Conservation (phyloP, 2,888 invertebrate species). For the Drosophila rellima region DNA sequence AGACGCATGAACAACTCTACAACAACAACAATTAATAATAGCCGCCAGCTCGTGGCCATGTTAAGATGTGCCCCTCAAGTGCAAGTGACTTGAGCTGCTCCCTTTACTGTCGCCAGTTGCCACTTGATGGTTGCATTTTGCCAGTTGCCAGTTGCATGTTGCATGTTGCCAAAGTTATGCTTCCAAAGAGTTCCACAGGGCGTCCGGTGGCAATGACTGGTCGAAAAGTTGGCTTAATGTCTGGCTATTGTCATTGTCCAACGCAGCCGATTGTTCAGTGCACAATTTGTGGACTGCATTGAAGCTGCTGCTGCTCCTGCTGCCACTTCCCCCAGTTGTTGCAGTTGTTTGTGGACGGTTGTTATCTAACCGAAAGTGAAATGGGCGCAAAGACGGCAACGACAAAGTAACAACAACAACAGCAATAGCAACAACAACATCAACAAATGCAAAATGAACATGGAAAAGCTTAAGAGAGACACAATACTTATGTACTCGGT, state of each 20-base stretch:
- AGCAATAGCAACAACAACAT: conserved; percentile 23
- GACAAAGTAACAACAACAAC: conserved; percentile 13
- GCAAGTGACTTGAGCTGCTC: conserved; percentile 53
- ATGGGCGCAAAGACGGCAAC: conserved; percentile 56
- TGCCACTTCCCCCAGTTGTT: background rate
- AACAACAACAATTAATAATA: conserved; percentile 15
- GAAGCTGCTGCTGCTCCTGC: conserved; percentile 11
- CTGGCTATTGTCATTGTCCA: conserved; percentile 50
- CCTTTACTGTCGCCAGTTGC: conserved; percentile 34
- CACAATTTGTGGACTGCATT: conserved; percentile 45
- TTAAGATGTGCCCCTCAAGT: conserved; percentile 28
- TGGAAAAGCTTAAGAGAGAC: conserved; percentile 60
- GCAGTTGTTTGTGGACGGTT: conserved; percentile 20
- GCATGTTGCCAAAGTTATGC: conserved; percentile 27
- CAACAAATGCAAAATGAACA: conserved; percentile 56
- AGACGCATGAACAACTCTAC: conserved; percentile 32
- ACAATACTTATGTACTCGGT: conserved; percentile 49
- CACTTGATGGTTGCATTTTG: conserved; percentile 3
- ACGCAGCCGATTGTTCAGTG: conserved; percentile 42
- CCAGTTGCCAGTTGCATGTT: background rate
- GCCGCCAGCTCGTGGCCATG: conserved; percentile 23
- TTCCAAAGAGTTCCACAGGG: conserved; percentile 28
- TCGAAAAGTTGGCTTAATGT: conserved; percentile 42
- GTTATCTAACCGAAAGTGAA: conserved; percentile 77
- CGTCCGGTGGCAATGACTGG: conserved; percentile 51